Evolutionary conservation across 2,888 invertebrate genomes (phyloP), one percentile per base, ranked within the genome.

Genomic region (Drosophila mercatorum): DNA sequence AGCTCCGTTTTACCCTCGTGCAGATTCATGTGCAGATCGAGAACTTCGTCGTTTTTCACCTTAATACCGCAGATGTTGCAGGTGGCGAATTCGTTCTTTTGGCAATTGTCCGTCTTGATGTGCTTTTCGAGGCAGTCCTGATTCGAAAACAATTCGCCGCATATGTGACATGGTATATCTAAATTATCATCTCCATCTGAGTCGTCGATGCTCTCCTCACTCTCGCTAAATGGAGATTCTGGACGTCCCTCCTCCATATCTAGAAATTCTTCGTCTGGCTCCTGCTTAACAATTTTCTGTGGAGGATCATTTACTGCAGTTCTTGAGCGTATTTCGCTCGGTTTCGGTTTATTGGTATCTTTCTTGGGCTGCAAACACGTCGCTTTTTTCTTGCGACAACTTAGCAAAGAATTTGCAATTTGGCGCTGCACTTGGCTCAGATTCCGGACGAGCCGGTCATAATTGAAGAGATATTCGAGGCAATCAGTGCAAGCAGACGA

Each of bases 1-100:
- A 88, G 79, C 58, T 92, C 92, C 10, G 89, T 83, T 72, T 91
- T 91, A 1, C 92, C 92, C 51, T 92, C 92, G 34, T 92, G 92
- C 0, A 87, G 71, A 49, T 92, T 92, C 92, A 91, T 92, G 53
- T 92, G 92, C 44, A 92, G 63, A 28, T 89, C 88, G 0, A 92
- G 78, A 31, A 92, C 91, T 41, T 92, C 92, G 28, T 92, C 91
- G 60, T 91, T 89, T 28, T 88, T 91, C 5, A 91, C 89, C 56
- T 89, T 84, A 2, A 89, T 59, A 14, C 88, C 83, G 41, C 83
- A 84, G 6, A 84, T 76, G n/a, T 80, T 85, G 34, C 83, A 84
- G 14, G 86, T 88, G 44, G 88, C 71, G 10, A 57, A 71, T 46
- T 83, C 83, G 8, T 75, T 80, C 36, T 87, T 87, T 40, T 88